phyloP scores from a whole-genome alignment of 2,888 invertebrate genomes.

The Bursaphelenchus okinawaensis region DNA sequence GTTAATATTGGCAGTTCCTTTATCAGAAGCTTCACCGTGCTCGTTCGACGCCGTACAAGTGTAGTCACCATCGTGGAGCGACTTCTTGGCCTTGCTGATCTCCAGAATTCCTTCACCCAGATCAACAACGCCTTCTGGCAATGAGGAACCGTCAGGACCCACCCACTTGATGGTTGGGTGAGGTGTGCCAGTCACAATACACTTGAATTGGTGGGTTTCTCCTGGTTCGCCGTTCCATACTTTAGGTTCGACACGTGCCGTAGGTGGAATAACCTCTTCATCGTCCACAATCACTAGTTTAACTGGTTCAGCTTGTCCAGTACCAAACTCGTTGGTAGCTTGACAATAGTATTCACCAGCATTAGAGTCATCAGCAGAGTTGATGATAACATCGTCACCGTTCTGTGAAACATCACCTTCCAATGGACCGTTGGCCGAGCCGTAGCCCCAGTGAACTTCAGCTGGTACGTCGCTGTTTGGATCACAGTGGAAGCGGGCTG shows the following conservation, averaged over 20 bases:
- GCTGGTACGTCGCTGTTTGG: slow-evolving; percentile 47
- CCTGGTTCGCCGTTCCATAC: slow-evolving; percentile 57
- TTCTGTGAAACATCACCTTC: slow-evolving; percentile 43
- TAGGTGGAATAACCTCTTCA: slow-evolving; percentile 51
- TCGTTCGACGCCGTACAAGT: slow-evolving; percentile 47
- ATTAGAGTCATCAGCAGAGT: slow-evolving; percentile 36
- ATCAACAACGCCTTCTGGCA: slow-evolving; percentile 54
- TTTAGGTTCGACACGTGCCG: slow-evolving; percentile 53
- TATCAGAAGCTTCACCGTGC: slow-evolving; percentile 48
- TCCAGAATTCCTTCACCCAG: slow-evolving; percentile 47
- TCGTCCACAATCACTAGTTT: slow-evolving; percentile 37
- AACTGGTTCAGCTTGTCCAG: slow-evolving; percentile 37
- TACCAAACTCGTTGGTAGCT: slow-evolving; percentile 50
- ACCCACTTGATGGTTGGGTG: slow-evolving; percentile 51
- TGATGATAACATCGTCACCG: slow-evolving; percentile 48
- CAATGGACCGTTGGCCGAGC: slow-evolving; percentile 34
- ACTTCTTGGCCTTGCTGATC: slow-evolving; percentile 29
- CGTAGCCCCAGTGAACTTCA: slow-evolving; percentile 43
- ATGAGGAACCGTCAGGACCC: slow-evolving; percentile 48
- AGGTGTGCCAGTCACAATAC: slow-evolving; percentile 48
- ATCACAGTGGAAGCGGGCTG: slow-evolving; percentile 52
- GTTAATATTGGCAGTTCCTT: slow-evolving; percentile 49
- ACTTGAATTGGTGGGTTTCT: slow-evolving; percentile 51
- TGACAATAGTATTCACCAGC: slow-evolving; percentile 51
- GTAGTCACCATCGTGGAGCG: slow-evolving; percentile 38